Evolutionary conservation across 2,113 vertebrate species (phyloP).

Genomic region (Neodontobutis hainanensis): DNA sequence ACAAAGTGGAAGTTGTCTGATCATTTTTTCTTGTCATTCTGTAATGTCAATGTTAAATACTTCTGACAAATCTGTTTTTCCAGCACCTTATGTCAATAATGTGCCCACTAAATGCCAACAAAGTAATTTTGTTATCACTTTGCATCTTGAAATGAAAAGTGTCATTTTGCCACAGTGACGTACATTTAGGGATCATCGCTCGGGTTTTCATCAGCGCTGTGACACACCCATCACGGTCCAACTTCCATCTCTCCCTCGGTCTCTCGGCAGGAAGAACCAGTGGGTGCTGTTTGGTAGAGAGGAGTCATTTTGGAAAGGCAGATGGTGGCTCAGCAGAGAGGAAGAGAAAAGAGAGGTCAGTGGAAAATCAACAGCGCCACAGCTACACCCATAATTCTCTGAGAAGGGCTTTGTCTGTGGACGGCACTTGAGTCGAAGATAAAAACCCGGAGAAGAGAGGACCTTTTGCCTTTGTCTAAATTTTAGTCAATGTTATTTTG

Average conservation of each 20-base stretch:
- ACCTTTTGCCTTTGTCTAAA: background rate
- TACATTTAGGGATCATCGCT: slow-evolving; percentile 20
- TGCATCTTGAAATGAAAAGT: slow-evolving; percentile 1
- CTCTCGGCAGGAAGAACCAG: slow-evolving; percentile 35
- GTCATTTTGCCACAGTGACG: slow-evolving; percentile 6
- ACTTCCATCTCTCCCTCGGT: slow-evolving; percentile 29
- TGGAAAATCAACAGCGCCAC: slow-evolving; percentile 13
- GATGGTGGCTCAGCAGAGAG: slow-evolving; percentile 66
- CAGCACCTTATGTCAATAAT: background rate
- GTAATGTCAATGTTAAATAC: too few species aligned
- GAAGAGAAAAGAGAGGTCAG: slow-evolving; percentile 17
- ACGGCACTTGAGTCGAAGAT: background rate
- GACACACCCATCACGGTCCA: slow-evolving; percentile 13
- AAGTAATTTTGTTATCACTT: background rate
- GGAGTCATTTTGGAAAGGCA: slow-evolving; percentile 44
- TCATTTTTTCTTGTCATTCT: background rate
- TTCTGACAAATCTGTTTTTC: background rate
- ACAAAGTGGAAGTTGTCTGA: slow-evolving; percentile 3
- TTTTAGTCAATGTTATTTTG: slow-evolving; percentile 19
- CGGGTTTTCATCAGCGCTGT: background rate
- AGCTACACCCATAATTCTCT: background rate
- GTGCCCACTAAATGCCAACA: background rate
- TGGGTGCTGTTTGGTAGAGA: slow-evolving; percentile 22
- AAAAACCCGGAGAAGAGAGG: background rate
- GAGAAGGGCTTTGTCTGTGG: background rate